A percentile compares a stretch with the other conserved stretches of the same genome.
phyloP scores from a whole-genome alignment of 2,888 invertebrate genomes.

The Mycalesis mineus region DNA sequence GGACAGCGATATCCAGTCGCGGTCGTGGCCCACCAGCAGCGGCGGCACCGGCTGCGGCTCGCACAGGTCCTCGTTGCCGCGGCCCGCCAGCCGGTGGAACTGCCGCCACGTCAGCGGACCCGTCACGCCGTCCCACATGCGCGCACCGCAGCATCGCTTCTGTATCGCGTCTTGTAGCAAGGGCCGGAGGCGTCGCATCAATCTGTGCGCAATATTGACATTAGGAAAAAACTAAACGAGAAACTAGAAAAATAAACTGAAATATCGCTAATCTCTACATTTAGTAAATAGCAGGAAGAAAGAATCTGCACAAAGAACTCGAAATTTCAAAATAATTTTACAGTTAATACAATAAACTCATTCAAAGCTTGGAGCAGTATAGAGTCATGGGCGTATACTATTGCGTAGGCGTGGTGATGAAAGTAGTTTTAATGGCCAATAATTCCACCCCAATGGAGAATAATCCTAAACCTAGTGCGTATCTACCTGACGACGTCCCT shows the following conservation, averaged over 20 bases:
- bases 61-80: slow-evolving; percentile 96
- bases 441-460: no score
- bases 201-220: slow-evolving; percentile 55
- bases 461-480: not conserved
- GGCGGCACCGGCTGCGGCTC: slow-evolving; percentile 98
- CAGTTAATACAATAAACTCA: no score
- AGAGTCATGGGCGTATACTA: no score
- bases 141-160: slow-evolving; percentile 90
- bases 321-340: no score
- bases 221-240: not conserved
- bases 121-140: slow-evolving; percentile 96
- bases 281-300: no score
- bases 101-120: slow-evolving; percentile 99
- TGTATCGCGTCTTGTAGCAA: slow-evolving; percentile 97
- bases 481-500: slow-evolving; percentile 85
- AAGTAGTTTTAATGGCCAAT: no score
- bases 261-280: no score
- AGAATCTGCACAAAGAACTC: no score
- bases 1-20: slow-evolving; percentile 96
- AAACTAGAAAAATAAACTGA: no score
- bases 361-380: no score
- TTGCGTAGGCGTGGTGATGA: no score
- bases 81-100: slow-evolving; percentile 95
- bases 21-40: slow-evolving; percentile 94
- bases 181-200: slow-evolving; percentile 94